Conservation (phyloP, 2,888 invertebrate genomes). For the Loripinus fragilis region DNA sequence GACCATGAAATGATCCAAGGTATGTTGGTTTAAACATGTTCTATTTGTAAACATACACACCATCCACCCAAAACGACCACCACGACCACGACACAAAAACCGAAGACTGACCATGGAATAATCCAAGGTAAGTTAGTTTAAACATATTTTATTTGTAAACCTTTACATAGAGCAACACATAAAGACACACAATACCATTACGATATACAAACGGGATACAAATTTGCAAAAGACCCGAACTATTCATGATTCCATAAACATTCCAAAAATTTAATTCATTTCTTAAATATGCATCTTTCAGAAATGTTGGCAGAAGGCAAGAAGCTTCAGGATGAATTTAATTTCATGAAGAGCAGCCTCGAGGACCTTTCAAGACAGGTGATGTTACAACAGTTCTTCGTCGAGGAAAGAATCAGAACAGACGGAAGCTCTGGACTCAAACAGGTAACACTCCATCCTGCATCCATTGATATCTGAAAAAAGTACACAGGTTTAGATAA, state of each 20-base stretch:
- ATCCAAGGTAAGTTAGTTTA: not conserved
- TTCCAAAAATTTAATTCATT: too few relatives aligned
- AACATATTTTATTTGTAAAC: too few relatives aligned
- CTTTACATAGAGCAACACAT: not conserved
- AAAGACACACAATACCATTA: not conserved
- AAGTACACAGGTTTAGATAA: too few relatives aligned
- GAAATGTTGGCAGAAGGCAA: conserved; percentile 31
- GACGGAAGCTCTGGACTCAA: conserved; percentile 70
- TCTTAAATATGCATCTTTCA: conserved; percentile 7
- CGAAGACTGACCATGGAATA: conserved; percentile 11
- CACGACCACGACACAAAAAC: not conserved
- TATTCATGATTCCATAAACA: too few relatives aligned
- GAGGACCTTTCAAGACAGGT: conserved; percentile 66
- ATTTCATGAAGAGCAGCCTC: conserved; percentile 48
- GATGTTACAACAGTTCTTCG: conserved; percentile 68
- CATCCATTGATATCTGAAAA: too few relatives aligned
- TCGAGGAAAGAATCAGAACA: conserved; percentile 67
- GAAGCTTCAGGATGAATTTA: conserved; percentile 11
- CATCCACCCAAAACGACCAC: not conserved
- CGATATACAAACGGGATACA: not conserved
- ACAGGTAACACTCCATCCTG: too few relatives aligned
- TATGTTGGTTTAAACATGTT: not conserved
- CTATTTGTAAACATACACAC: not conserved
- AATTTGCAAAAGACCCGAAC: too few relatives aligned
- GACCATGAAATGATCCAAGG: conserved; percentile 14